Evolutionary conservation across 23 tunicate genomes (phyloP).

Genomic region (Trididemnum nubilum): DNA sequence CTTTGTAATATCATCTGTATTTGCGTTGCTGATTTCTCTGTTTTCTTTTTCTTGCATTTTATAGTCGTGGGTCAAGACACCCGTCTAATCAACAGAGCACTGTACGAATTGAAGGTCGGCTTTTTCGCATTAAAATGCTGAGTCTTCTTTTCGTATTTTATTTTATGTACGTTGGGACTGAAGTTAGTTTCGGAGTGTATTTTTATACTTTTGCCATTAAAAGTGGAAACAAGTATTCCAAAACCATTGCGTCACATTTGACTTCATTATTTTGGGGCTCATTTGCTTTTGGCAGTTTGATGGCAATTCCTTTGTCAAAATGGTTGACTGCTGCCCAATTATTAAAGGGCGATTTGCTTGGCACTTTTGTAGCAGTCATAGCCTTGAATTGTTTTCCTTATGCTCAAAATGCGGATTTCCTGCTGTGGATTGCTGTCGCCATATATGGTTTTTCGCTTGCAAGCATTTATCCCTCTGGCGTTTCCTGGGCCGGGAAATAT

Average conservation of each 20-base stretch:
- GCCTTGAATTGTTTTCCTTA: slow-evolving; percentile 53
- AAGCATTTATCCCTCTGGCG: slow-evolving; percentile 77
- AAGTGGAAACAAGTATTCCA: slow-evolving; percentile 51
- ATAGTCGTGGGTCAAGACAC: not conserved
- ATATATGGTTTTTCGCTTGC: slow-evolving; percentile 84
- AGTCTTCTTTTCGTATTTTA: slow-evolving; percentile 48
- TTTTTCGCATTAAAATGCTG: slow-evolving; percentile 48
- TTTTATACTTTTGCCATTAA: slow-evolving; percentile 68
- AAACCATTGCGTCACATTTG: slow-evolving; percentile 46
- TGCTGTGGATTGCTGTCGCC: slow-evolving; percentile 58
- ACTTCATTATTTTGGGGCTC: slow-evolving; percentile 75
- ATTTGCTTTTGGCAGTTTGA: slow-evolving; percentile 71
- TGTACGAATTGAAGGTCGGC: slow-evolving; percentile 50
- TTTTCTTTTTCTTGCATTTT: slow-evolving; percentile 48
- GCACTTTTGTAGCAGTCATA: slow-evolving; percentile 49
- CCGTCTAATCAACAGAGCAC: slow-evolving; percentile 57
- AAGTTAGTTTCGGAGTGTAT: slow-evolving; percentile 69
- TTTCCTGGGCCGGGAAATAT: slow-evolving; percentile 83
- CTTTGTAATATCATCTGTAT: slow-evolving; percentile 38
- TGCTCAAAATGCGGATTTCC: slow-evolving; percentile 36
- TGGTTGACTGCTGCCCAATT: slow-evolving; percentile 33
- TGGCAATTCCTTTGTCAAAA: slow-evolving; percentile 58
- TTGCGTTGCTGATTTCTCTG: slow-evolving; percentile 32
- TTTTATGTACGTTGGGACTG: slow-evolving; percentile 73
- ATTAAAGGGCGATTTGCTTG: slow-evolving; percentile 45